phyloP scores from a whole-genome alignment of 2,113 vertebrate species.

The Percopsis transmontana region DNA sequence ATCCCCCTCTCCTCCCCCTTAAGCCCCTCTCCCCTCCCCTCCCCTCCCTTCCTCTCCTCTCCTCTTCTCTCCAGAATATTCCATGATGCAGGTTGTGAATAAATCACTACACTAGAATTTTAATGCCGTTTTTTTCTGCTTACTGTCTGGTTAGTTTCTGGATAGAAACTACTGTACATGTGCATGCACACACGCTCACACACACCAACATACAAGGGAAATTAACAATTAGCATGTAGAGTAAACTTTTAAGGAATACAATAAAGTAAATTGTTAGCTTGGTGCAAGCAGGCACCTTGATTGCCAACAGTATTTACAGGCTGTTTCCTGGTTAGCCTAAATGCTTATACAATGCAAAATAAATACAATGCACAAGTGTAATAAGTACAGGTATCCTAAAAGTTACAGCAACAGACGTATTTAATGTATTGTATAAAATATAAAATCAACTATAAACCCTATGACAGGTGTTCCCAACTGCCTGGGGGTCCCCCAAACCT shows the following conservation, averaged over 20 bases:
- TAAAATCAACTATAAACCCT: neutral
- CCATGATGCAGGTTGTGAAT: conserved; percentile 44
- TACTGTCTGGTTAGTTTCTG: conserved; percentile 36
- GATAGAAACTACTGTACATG: conserved; percentile 13
- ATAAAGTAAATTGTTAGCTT: neutral
- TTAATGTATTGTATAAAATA: neutral
- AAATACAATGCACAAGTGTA: too few species aligned
- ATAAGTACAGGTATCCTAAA: too few species aligned
- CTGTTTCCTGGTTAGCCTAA: neutral
- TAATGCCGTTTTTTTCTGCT: conserved; percentile 43
- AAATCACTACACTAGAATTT: conserved; percentile 58
- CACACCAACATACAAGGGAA: neutral
- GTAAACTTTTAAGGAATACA: neutral
- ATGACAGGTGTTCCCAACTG: too few species aligned
- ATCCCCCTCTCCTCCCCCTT: neutral
- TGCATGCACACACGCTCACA: conserved; percentile 6
- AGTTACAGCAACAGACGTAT: neutral
- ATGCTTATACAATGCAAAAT: neutral
- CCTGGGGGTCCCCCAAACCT: too few species aligned
- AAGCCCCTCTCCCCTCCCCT: neutral
- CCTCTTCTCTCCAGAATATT: conserved; percentile 26
- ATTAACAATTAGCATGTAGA: neutral
- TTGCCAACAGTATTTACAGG: neutral
- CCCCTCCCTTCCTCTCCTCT: neutral
- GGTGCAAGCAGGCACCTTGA: neutral